phyloP scores from a whole-genome alignment of 2,797 vertebrate species.

The Netta rufina region DNA sequence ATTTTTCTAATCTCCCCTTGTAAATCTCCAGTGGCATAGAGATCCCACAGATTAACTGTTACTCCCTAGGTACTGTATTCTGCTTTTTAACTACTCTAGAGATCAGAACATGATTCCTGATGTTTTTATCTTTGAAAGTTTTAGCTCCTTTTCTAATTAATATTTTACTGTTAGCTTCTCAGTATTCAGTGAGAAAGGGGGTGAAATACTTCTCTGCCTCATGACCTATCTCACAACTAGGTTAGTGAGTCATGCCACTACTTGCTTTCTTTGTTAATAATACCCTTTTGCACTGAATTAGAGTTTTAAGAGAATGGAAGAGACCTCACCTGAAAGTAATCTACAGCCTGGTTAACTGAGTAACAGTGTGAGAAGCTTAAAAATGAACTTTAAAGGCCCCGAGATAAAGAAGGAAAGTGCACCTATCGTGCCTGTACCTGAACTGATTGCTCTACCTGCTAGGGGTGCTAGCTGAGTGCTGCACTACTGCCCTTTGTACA shows the following conservation, averaged over 20 bases:
- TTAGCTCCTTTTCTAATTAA: constrained; percentile 1
- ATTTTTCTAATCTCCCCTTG: constrained; percentile 49
- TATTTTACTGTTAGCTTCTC: neutral
- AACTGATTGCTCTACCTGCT: neutral
- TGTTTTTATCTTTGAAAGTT: neutral
- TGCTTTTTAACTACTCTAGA: constrained; percentile 10
- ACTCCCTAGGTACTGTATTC: neutral
- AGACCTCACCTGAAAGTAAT: neutral
- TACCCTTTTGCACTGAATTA: neutral
- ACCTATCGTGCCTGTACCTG: neutral
- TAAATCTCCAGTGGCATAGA: constrained; percentile 5
- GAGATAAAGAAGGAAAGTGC: neutral
- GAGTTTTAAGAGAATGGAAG: neutral
- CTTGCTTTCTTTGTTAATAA: neutral
- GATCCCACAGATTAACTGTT: neutral
- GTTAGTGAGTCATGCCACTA: neutral
- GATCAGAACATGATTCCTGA: neutral
- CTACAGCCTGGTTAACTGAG: too few relatives aligned
- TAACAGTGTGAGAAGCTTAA: neutral
- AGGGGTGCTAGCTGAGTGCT: neutral
- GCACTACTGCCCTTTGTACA: neutral
- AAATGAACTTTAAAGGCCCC: neutral
- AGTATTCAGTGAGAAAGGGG: neutral
- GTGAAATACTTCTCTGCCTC: neutral
- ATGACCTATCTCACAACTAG: neutral